phyloP scores from a whole-genome alignment of 2,113 vertebrate species.

The Heterocephalus glaber region DNA sequence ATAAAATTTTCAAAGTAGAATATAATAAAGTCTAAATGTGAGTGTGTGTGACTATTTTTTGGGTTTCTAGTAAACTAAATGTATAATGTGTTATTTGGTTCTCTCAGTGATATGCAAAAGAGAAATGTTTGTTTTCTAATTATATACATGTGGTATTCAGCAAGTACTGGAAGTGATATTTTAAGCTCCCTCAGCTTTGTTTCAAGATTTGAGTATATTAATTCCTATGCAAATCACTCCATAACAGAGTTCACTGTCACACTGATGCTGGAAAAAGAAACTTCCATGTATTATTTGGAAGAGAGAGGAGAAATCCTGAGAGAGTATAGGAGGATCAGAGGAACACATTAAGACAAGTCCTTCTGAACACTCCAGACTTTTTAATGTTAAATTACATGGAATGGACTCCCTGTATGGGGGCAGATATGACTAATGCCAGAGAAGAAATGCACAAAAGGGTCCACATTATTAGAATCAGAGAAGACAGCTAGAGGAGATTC shows the following conservation, averaged over 20 bases:
- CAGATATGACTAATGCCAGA: neutral
- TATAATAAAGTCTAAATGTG: neutral
- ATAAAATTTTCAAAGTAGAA: neutral
- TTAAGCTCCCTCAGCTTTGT: conserved; percentile 62
- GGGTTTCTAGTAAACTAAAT: neutral
- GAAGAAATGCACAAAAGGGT: neutral
- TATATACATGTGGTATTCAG: neutral
- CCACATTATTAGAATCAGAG: neutral
- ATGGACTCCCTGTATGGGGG: accelerated
- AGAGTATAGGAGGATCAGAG: neutral
- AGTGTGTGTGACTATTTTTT: neutral
- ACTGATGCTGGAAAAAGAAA: neutral
- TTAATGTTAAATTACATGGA: neutral
- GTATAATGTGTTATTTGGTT: neutral
- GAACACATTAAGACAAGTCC: neutral
- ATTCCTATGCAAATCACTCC: conserved; percentile 59
- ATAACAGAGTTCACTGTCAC: conserved; percentile 31
- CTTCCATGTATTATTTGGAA: neutral
- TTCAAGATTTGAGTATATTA: conserved; percentile 49
- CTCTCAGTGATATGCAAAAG: neutral
- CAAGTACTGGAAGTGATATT: conserved; percentile 46
- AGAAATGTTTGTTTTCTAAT: conserved; percentile 24
- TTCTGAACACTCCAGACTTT: too few species aligned
- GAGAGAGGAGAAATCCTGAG: neutral
- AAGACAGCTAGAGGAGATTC: neutral